Evolutionary conservation across 2,888 invertebrate species (phyloP), one percentile per base, ranked within the genome.

Genomic region (Scaptomyza caliginosa): DNA sequence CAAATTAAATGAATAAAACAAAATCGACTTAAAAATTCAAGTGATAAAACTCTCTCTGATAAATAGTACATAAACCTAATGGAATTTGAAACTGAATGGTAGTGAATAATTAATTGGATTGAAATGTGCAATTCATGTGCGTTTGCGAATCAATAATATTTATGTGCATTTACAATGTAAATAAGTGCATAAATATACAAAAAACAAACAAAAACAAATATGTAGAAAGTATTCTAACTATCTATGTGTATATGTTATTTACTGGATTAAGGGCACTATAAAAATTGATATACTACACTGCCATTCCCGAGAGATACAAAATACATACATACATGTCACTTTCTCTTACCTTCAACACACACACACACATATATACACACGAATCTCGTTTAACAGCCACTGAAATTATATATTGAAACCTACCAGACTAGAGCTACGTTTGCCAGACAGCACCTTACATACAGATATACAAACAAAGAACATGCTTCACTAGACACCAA

Each of bases 161-260:
- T 75, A 76, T 76, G 77, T 74, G 80, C 74, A 81, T 86, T 81
- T 81, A 81, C 83, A 76, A 79, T 79, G 83, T 85, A 79, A 81
- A 79, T 65, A 65, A 74, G 73, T 67, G 80, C 86, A 71, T 71
- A 64, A 64, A 70, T 70, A 64, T 8, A 8, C 16, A 34, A 32
- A 6, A 8, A 8, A 38, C 32, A 52, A 23, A 46, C 10, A 57
- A 36, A 19, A 6, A 1, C 2, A 13, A 13, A 38, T 23, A 49
- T 50, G 40, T 54, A 46, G 49, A 49, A 54, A 51, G 59, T 49
- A 67, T 55, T 65, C 60, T 57, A 65, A 60, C 46, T 24, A 40
- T 23, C 49, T 55, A 50, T 57, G 42, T 30, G 43, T 32, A 51
- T 51, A 38, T 56, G 52, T 64, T 60, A 46, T 60, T 55, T 58